phyloP scores from a whole-genome alignment of 2,797 vertebrate species.

The Pipistrellus pipistrellus region DNA sequence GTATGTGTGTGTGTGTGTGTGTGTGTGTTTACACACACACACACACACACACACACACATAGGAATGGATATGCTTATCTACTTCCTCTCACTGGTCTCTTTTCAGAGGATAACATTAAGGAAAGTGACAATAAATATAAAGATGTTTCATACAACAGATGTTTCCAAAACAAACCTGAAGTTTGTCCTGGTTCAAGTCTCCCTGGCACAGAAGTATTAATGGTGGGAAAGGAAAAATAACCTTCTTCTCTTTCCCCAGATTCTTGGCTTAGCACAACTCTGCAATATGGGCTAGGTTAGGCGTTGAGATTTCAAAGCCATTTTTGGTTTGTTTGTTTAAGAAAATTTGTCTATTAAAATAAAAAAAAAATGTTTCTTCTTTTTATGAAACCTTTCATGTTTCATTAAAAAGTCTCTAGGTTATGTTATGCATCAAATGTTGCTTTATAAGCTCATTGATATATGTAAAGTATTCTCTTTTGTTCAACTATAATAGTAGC shows the following conservation, averaged over 20 bases:
- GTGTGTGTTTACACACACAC: no score
- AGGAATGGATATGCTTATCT: not conserved
- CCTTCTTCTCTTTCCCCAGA: not conserved
- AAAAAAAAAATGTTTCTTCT: not conserved
- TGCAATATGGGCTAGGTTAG: not conserved
- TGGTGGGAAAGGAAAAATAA: not conserved
- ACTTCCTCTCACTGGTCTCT: not conserved
- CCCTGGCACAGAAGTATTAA: not conserved
- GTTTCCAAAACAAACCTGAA: not conserved
- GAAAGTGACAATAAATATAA: not conserved
- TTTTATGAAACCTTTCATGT: not conserved
- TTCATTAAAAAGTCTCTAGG: conserved; percentile 1
- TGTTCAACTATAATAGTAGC: not conserved
- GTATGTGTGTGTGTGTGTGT: no score
- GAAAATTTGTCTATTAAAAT: not conserved
- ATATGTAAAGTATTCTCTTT: conserved; percentile 7
- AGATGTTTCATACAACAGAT: not conserved
- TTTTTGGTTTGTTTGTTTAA: not conserved
- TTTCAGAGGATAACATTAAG: not conserved
- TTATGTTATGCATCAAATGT: not conserved
- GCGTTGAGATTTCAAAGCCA: not conserved
- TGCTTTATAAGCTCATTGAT: conserved; percentile 30
- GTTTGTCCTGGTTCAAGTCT: not conserved
- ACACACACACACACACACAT: no score
- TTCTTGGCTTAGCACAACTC: not conserved